A percentile compares a stretch with the other conserved stretches of the same genome.
Conservation (phyloP, 2,113 vertebrate genomes). For the Caloenas nicobarica region DNA sequence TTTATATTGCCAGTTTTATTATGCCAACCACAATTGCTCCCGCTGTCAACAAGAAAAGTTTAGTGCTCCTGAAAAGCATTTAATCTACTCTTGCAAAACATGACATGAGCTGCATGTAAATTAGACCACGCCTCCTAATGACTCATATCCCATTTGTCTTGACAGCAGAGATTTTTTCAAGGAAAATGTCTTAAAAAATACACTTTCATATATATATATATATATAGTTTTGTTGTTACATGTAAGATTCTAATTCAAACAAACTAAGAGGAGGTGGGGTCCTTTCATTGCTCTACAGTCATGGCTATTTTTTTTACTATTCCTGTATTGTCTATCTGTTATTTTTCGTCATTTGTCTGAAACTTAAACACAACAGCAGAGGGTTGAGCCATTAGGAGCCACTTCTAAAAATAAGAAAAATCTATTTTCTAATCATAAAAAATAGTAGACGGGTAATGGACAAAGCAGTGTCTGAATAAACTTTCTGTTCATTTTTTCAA, state of each 20-base stretch:
- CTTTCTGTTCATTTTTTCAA: neutral
- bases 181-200: neutral
- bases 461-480: neutral
- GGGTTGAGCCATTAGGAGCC: neutral
- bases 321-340: neutral
- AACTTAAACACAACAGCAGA: neutral
- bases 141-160: neutral
- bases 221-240: neutral
- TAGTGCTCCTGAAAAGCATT: neutral
- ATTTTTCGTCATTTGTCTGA: neutral
- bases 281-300: neutral
- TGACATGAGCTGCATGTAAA: neutral
- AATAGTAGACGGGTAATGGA: neutral
- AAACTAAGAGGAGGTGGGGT: neutral
- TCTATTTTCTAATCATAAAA: neutral
- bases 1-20: slow-evolving; percentile 8
- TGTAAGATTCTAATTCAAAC: neutral
- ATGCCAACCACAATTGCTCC: neutral
- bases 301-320: neutral
- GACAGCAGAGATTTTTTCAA: neutral
- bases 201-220: no score
- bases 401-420: neutral
- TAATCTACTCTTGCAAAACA: slow-evolving; percentile 13
- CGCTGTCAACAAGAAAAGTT: slow-evolving; percentile 21
- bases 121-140: neutral